Base-by-base conservation (phyloP, 2,888 invertebrate genomes). In the Pegoplata infirma region DNA sequence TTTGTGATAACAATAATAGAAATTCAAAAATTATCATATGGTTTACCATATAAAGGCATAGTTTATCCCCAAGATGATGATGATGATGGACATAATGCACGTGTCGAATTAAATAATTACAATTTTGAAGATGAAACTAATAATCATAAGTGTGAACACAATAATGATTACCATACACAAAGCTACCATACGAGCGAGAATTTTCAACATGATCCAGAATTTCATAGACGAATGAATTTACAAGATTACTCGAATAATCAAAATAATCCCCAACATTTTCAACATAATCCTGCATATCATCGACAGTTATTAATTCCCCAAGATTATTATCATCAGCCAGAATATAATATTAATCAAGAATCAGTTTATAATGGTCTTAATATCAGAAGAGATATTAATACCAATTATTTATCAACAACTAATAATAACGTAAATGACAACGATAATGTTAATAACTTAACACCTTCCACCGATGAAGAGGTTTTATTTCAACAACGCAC, bases 401-500 rank as follows among this genome's bases (percentile, higher is more conserved):
- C 10, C 1, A 3, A 12, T 32, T 32, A 32, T 32, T 10, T 3
- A 10, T 12, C 32, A 10, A n/a, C n/a, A n/a, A 6, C 25, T 25
- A 32, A 28, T 55, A 4, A 3, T 19, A 28, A 25, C 3, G n/a
- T 14, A 14, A 25, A 6, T 28, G 17, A 46, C 2, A 47, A 16
- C 2, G 47, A 12, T 0, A 53, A 28, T 5, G 10, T 8, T 23
- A 23, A 23, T 23, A 23, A 3, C 5, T 14, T 17, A 47, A 17
- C 32, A 10, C 32, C 12, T 23, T 21, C 12, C n/a, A 28, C 4
- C 14, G 14, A 25, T 14, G 32, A 12, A 3, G 21, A 59, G 10
- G 6, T 40, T 14, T n/a, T 25, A 23, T 36, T 71, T 55, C 17
- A 10, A 1, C 8, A 59, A 4, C 17, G 71, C 8, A 71, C 59